Base-by-base conservation (phyloP, 2,797 vertebrate species). In the Peromyscus aztecus region DNA sequence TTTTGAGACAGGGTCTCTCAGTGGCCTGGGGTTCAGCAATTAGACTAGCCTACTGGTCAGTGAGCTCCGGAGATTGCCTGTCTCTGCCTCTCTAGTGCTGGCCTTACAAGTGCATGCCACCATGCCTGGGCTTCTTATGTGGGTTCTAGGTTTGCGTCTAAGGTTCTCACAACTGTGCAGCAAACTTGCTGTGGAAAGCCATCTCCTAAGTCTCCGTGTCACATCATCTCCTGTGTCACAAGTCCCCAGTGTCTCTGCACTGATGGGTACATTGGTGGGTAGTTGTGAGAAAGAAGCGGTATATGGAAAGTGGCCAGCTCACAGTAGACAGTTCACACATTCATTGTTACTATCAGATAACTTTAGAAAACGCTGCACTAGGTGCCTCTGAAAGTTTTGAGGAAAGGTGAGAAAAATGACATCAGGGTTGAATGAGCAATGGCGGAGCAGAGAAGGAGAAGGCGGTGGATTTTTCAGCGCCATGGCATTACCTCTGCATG, bases 401-500 rank as follows among this genome's bases (percentile, higher is more conserved):
- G 73, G 27, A 89, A 80, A 55, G 19, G 37, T 19, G 10, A 77
- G 49, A 21, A 87, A 65, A 73, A 81, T n/a, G 76, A 59, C 5
- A 5, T 90, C 14, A 23, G 49, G 73, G 27, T 11, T 37, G 71
- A 31, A 12, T 29, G 57, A 27, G 4, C n/a, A 40, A 19, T 57
- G 59, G 59, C 4, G 59, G 59, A 78, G 23, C 11, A 19, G 85
- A 23, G n/a, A 43, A 78, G 63, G 27, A 23, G 23, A 40, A 31
- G 37, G 29, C 31, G 31, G n/a, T 14, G 49, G 29, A 6, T 31
- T 2, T 23, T 29, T 24, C 0, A 1, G 8, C 2, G 43, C 37
- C 0, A 0, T 0, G 11, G 83, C 49, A 0, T 98, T 99, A 99
- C 99, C 99, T 99, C 98, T 99, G 99, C 97, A 99, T 99, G 98